Base-by-base conservation (phyloP, 2,888 invertebrate species). In the Hymenopus coronatus region DNA sequence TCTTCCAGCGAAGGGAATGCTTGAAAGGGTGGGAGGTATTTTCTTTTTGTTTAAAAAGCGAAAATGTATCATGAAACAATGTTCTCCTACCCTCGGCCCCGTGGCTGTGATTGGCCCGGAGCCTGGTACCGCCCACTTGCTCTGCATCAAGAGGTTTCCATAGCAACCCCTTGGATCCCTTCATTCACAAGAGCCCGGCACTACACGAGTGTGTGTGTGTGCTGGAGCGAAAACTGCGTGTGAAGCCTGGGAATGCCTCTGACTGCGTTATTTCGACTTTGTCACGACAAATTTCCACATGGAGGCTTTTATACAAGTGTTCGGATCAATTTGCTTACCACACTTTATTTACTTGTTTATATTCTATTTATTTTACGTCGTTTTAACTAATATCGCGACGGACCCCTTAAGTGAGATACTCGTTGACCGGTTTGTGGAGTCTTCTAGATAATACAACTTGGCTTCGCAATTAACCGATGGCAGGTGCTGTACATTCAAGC, bases 121-220 rank as follows among this genome's bases (percentile, higher is more conserved):
- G 54, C 54, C 54, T 70, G 54, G 54, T 20, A 8, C 46, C 85
- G 82, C 88, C 88, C 82, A 85, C 40, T 88, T 88, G 46, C 28
- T n/a, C 46, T 54, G 46, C 54, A 70, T 70, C 54, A 70, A 70
- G 46, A 14, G 81, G 88, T 88, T 46, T 81, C 85, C 88, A 88
- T 88, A 40, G 81, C 33, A 85, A 88, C 88, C 54, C 46, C n/a
- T 28, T 27, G 46, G 14, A 27, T 30, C 54, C 85, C 85, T 85
- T 54, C 46, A 54, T 20, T 54, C 85, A 28, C 85, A 54, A 85
- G 46, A 46, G 28, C 46, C 8, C 8, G n/a, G 46, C 85, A 15
- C 83, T 30, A 28, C 83, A 20, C n/a, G n/a, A 83, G 27, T 27
- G 28, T 40, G 40, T 40, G 4, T 30, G 30, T 30, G 30, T 30